Evolutionary conservation across 1,140 invertebrate genomes (phyloP).

Genomic region (Sarcophaga peregrina): DNA sequence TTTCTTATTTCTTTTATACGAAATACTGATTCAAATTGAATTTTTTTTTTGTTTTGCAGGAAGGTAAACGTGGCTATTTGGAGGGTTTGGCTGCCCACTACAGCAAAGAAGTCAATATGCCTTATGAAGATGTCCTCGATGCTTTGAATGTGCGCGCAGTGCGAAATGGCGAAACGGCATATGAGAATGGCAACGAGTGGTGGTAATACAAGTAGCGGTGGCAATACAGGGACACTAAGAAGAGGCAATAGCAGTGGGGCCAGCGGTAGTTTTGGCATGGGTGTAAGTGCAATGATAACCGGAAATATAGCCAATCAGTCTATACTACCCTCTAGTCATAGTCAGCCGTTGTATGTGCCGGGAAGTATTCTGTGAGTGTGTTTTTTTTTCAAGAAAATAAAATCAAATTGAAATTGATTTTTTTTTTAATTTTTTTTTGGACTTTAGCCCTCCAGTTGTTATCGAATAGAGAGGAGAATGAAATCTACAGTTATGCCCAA

Average conservation of each 20-base stretch:
- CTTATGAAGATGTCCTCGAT: conserved; percentile 88
- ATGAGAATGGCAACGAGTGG: conserved; percentile 65
- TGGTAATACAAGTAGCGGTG: conserved; percentile 47
- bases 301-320: conserved; percentile 63
- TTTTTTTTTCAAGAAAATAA: not conserved
- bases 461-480: conserved; percentile 90
- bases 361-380: conserved; percentile 84
- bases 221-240: conserved; percentile 14
- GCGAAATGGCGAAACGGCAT: conserved; percentile 74
- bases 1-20: too few relatives aligned
- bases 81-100: conserved; percentile 90
- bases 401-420: not conserved
- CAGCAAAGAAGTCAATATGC: conserved; percentile 87
- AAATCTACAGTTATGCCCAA: conserved; percentile 85
- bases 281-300: conserved; percentile 42
- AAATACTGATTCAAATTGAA: not conserved
- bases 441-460: conserved; percentile 87
- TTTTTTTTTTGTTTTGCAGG: conserved; percentile 70
- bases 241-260: conserved; percentile 40
- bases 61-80: conserved; percentile 87
- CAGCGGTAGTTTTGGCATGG: conserved; percentile 37
- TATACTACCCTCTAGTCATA: conserved; percentile 65
- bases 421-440: conserved; percentile 4
- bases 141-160: conserved; percentile 71
- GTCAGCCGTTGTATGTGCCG: conserved; percentile 85